Conservation (phyloP, 1,140 invertebrate species). For the Eumaeus atala region DNA sequence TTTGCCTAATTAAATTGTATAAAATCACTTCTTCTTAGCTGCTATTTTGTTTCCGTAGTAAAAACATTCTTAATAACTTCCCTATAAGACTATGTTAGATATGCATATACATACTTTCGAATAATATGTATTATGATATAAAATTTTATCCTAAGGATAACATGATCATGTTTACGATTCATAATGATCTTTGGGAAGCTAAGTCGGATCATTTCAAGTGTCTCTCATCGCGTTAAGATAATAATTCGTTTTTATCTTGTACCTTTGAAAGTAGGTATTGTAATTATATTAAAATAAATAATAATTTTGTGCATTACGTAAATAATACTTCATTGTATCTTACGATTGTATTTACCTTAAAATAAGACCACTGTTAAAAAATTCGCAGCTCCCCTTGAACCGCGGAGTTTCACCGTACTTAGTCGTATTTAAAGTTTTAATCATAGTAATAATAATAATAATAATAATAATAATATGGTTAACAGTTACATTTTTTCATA, state of each 20-base stretch:
- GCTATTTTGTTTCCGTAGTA: slow-evolving; percentile 65
- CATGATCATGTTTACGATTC: slow-evolving; percentile 68
- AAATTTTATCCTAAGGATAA: slow-evolving; percentile 74
- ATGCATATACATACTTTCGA: slow-evolving; percentile 71
- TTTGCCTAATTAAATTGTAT: slow-evolving; percentile 73
- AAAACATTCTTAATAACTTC: slow-evolving; percentile 68
- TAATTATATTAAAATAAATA: slow-evolving; percentile 73
- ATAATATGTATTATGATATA: slow-evolving; percentile 71
- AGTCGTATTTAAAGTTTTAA: slow-evolving; percentile 69
- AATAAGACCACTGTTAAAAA: slow-evolving; percentile 67
- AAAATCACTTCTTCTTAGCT: slow-evolving; percentile 67
- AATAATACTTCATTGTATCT: slow-evolving; percentile 73
- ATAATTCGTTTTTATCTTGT: slow-evolving; percentile 72
- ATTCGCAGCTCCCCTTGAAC: slow-evolving; percentile 47
- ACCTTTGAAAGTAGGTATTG: slow-evolving; percentile 72
- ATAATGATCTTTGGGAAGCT: slow-evolving; percentile 60
- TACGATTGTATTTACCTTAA: slow-evolving; percentile 70
- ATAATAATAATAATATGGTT: slow-evolving; percentile 39
- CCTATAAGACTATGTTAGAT: slow-evolving; percentile 71
- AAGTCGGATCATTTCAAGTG: slow-evolving; percentile 68
- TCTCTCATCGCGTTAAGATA: slow-evolving; percentile 72
- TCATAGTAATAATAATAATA: slow-evolving; percentile 47
- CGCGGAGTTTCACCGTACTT: slow-evolving; percentile 62
- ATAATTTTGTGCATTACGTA: slow-evolving; percentile 73
- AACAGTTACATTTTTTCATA: slow-evolving; percentile 52